phyloP scores from a whole-genome alignment of 2,888 invertebrate genomes.

The Ichneumoninae sp. region DNA sequence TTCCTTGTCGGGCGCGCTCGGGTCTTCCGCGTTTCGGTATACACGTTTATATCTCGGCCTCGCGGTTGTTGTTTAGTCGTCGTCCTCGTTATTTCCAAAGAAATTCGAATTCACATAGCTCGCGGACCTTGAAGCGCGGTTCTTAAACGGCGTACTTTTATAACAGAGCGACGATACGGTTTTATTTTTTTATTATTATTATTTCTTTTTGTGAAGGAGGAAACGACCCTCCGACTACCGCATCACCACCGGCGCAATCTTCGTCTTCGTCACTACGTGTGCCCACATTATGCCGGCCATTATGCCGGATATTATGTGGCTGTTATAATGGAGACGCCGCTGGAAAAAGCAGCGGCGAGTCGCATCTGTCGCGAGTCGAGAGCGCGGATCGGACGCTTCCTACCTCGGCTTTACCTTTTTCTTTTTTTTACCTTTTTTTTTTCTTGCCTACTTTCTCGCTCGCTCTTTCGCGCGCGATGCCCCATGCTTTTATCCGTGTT shows the following conservation, averaged over 20 bases:
- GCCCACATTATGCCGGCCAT: conserved; percentile 66
- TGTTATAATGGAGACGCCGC: conserved; percentile 63
- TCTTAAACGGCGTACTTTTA: conserved; percentile 22
- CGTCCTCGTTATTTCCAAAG: conserved; percentile 55
- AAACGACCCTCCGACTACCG: conserved; percentile 22
- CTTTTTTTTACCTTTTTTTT: conserved; percentile 50
- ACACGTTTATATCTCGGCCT: conserved; percentile 13
- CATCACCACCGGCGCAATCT: conserved; percentile 38
- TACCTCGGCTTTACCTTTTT: conserved; percentile 60
- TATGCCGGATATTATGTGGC: conserved; percentile 67
- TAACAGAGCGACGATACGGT: conserved; percentile 33
- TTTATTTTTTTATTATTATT: background rate
- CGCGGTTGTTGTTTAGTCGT: conserved; percentile 31
- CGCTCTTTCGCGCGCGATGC: conserved; percentile 68
- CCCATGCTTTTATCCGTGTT: conserved; percentile 40
- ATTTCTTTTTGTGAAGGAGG: conserved; percentile 1
- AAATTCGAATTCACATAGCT: conserved; percentile 36
- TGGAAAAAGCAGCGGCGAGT: conserved; percentile 56
- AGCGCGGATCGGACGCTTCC: conserved; percentile 52
- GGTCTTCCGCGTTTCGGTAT: conserved; percentile 62
- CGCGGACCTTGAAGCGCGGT: conserved; percentile 32
- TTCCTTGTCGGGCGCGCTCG: background rate
- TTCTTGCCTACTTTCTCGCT: conserved; percentile 62
- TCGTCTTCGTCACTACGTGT: conserved; percentile 45
- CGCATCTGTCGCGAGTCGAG: conserved; percentile 66